phyloP scores from a whole-genome alignment of 2,113 vertebrate genomes.

The Datnioides undecimradiatus region DNA sequence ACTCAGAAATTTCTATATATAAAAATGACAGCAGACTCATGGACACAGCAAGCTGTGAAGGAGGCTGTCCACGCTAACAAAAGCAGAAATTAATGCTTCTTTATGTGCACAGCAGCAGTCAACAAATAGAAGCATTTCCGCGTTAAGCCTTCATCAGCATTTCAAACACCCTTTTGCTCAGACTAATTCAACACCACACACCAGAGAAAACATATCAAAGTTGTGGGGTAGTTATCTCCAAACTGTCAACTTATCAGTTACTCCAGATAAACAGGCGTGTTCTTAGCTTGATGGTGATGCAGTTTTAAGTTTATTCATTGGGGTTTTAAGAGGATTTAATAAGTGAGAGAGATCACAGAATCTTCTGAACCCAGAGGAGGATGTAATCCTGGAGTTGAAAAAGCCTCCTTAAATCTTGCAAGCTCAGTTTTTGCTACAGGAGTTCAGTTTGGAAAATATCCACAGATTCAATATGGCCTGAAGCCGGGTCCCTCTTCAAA shows the following conservation, averaged over 20 bases:
- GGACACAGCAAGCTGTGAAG: slow-evolving; percentile 9
- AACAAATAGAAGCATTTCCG: slow-evolving; percentile 21
- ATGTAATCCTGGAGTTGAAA: slow-evolving; percentile 31
- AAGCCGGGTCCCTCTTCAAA: slow-evolving; percentile 28
- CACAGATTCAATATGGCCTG: slow-evolving; percentile 30
- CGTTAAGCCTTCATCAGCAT: slow-evolving; percentile 33
- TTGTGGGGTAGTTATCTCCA: slow-evolving; percentile 11
- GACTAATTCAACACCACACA: slow-evolving; percentile 40
- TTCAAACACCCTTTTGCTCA: slow-evolving; percentile 39
- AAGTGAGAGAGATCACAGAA: slow-evolving; percentile 40
- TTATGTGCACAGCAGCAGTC: slow-evolving; percentile 31
- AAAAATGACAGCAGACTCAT: slow-evolving; percentile 25
- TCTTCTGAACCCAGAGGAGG: slow-evolving; percentile 41
- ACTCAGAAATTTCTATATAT: slow-evolving; percentile 28
- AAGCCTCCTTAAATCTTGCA: slow-evolving; percentile 48
- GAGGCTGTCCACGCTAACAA: not conserved
- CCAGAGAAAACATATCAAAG: slow-evolving; percentile 28
- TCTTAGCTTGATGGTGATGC: slow-evolving; percentile 40
- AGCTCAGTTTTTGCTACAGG: slow-evolving; percentile 28
- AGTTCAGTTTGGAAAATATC: slow-evolving; percentile 42
- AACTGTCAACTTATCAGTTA: slow-evolving; percentile 52
- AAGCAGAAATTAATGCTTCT: slow-evolving; percentile 30
- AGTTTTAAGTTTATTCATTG: slow-evolving; percentile 43
- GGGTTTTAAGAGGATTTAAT: slow-evolving; percentile 47
- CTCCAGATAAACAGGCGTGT: slow-evolving; percentile 35